Base-by-base conservation (phyloP, 2,797 vertebrate species). In the Sebastes wilsoni region DNA sequence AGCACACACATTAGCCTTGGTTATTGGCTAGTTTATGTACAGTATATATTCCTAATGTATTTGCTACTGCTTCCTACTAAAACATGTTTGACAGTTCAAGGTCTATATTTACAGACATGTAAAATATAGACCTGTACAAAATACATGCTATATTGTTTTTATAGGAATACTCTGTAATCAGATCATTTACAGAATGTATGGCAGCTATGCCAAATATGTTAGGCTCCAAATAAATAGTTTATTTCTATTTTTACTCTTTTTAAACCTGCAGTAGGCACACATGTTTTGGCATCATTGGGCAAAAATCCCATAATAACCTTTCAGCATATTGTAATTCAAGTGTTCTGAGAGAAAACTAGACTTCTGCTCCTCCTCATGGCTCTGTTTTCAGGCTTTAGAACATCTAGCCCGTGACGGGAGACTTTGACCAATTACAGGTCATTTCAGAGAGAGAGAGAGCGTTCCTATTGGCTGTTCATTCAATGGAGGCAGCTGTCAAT, bases 11-110 rank as follows among this genome's bases (percentile, higher is more conserved):
- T 32, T 12, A 11, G 2, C 2, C 6, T 18, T 52, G 28, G 42
- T 91, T 87, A 87, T 71, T 46, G 70, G 3, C 6, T 60, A 52
- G 64, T 3, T 67, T 4, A 5, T 3, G 4, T 27, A 42, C 14
- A 42, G 14, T 42, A 3, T 22, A 27, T 60, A 3, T 28, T 67
- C 4, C 55, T 18, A 13, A 11, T 75, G 34, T 23, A 65, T 60
- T 73, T 71, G 3, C 16, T 34, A 38, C 13, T 70, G 4, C 13
- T 61, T 61, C 1, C n/a, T 55, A 3, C 0, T 25, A 11, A 55
- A 75, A 27, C 30, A 2, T 10, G 4, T 14, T 27, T 36, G 42
- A 54, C 12, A 8, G 18, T 66, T 22, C 27, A 27, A 54, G 32
- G 46, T 62, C 27, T 23, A 55, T 32, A 56, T 30, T 22, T 16